phyloP scores from a whole-genome alignment of 2,113 vertebrate species.

The Actenoides lindsayi region DNA sequence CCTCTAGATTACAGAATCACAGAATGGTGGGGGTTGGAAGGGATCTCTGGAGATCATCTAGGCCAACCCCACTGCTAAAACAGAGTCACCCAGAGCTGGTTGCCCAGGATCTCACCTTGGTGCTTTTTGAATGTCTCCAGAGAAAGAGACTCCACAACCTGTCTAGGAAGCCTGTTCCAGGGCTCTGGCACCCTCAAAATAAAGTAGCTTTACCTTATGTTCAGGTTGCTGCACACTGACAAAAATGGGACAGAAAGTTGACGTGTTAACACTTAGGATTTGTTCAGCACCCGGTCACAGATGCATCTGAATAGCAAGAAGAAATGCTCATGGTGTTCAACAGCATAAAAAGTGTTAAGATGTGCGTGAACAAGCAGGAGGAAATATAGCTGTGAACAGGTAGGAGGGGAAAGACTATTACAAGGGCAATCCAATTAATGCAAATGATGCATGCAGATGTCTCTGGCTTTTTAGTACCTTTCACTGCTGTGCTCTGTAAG shows the following conservation, averaged over 20 bases:
- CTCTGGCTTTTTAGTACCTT: slow-evolving; percentile 15
- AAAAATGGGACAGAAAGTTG: neutral
- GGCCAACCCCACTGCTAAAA: neutral
- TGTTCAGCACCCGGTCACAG: neutral
- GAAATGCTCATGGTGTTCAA: neutral
- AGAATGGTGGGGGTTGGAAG: neutral
- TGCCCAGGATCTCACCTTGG: neutral
- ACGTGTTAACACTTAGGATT: neutral
- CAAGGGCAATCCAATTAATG: slow-evolving; percentile 53
- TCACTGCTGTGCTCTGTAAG: neutral
- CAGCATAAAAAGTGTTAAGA: slow-evolving; percentile 4
- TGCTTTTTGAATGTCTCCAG: neutral
- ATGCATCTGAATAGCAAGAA: neutral
- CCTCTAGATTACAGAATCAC: neutral
- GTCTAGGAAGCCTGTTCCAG: neutral
- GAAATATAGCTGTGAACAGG: neutral
- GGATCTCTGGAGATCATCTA: neutral
- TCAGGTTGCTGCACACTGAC: neutral
- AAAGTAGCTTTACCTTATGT: neutral
- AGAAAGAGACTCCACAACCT: neutral
- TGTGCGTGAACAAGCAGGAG: slow-evolving; percentile 23
- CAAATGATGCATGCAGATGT: slow-evolving; percentile 39
- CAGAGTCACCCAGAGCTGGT: neutral
- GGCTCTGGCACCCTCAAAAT: neutral
- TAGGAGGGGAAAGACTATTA: slow-evolving; percentile 28